Evolutionary conservation across 2,797 vertebrate species (phyloP).

Genomic region (Pangasius krempfi): DNA sequence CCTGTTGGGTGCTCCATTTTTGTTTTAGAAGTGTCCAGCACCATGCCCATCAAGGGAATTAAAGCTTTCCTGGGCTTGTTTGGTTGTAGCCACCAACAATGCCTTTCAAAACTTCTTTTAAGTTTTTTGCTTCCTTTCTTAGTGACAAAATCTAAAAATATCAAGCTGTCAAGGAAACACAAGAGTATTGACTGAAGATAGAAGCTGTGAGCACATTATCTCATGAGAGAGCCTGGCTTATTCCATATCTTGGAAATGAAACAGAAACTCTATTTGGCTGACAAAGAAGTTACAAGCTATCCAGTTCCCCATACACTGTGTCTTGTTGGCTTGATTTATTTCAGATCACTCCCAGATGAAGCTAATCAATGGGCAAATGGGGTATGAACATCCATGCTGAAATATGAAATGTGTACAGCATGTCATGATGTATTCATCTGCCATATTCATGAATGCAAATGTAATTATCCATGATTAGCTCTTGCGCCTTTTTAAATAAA

Average conservation of each 20-base stretch:
- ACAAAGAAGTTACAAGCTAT: background rate
- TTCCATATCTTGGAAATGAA: conserved; percentile 2
- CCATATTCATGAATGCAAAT: background rate
- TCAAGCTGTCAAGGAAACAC: background rate
- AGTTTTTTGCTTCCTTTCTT: background rate
- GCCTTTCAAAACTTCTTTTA: background rate
- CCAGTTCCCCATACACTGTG: background rate
- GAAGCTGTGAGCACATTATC: background rate
- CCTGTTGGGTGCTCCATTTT: background rate
- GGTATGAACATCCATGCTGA: background rate
- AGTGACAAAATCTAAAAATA: conserved; percentile 9
- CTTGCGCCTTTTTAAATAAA: background rate
- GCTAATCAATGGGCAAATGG: background rate
- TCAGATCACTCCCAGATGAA: background rate
- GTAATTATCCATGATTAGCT: background rate
- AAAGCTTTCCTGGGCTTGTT: conserved; percentile 7
- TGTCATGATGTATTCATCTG: background rate
- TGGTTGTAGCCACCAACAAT: background rate
- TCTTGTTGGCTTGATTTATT: background rate
- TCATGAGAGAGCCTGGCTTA: background rate
- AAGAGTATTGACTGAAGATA: background rate
- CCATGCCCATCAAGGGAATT: conserved; percentile 1
- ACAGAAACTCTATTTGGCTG: conserved; percentile 14
- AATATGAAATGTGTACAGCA: background rate
- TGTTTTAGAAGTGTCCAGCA: conserved; percentile 7